phyloP scores from a whole-genome alignment of 1,140 invertebrate species.

The Chironomus tepperi region DNA sequence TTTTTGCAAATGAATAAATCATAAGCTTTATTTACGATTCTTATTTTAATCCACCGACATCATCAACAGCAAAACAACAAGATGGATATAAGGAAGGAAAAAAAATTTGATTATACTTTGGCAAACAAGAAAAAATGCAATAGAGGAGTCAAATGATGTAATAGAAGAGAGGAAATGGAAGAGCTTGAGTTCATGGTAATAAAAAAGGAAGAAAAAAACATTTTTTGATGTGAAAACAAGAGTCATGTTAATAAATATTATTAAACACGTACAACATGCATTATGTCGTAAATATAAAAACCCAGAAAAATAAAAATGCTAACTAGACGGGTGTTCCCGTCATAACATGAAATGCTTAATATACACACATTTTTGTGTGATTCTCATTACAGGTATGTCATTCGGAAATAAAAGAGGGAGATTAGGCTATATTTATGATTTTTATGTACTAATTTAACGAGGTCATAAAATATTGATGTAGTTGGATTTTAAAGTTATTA shows the following conservation, averaged over 20 bases:
- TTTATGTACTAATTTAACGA: no score
- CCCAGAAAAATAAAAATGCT: not conserved
- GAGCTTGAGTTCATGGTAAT: not conserved
- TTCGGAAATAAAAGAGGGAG: no score
- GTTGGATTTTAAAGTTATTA: no score
- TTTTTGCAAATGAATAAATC: conserved; percentile 22
- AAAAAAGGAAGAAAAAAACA: not conserved
- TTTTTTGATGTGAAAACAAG: not conserved
- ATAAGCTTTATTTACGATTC: conserved; percentile 21
- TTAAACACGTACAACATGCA: conserved; percentile 18
- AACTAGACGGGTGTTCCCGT: not conserved
- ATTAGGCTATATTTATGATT: no score
- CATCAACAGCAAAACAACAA: not conserved
- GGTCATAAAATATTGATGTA: no score
- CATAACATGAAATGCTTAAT: no score
- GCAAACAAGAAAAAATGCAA: not conserved
- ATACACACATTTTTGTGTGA: no score
- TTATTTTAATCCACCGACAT: not conserved
- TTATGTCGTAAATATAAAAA: conserved; percentile 16
- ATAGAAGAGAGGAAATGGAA: no score
- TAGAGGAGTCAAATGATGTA: no score
- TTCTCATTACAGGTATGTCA: no score
- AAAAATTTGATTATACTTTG: not conserved
- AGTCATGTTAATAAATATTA: conserved; percentile 23
- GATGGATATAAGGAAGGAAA: not conserved